Percentiles rank a stretch among this genome's conserved stretches.
These are phyloP conservation scores for Seira sanloemensis DNA, from an alignment of 2,888 invertebrate species.

Conservation along the genomic window DNA sequence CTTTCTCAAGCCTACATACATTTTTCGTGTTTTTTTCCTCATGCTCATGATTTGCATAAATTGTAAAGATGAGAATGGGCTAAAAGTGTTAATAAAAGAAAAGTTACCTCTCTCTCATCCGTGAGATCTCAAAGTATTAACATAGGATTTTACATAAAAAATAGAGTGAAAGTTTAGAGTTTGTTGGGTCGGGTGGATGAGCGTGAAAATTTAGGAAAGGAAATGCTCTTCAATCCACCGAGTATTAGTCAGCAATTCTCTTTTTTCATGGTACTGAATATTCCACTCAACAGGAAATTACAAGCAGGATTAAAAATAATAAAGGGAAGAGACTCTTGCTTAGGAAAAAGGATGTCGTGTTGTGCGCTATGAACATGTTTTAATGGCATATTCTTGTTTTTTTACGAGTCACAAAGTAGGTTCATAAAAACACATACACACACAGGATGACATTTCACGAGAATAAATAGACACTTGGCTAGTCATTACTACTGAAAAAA, in stretches of 20 bases:
- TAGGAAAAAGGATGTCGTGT: not conserved
- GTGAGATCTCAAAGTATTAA: no score
- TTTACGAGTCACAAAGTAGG: slow-evolving; percentile 12
- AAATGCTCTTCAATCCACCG: slow-evolving; percentile 67
- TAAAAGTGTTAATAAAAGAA: slow-evolving; percentile 35
- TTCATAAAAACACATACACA: slow-evolving; percentile 8
- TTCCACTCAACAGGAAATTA: slow-evolving; percentile 50
- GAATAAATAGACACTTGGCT: slow-evolving; percentile 31
- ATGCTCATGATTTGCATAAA: not conserved
- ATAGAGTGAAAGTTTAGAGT: not conserved
- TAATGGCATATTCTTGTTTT: slow-evolving; percentile 14
- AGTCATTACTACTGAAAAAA: slow-evolving; percentile 22
- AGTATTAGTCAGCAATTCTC: slow-evolving; percentile 58
- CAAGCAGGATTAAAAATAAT: slow-evolving; percentile 52
- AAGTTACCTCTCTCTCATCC: not conserved
- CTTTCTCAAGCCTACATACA: no score
- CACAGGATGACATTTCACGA: not conserved
- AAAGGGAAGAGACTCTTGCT: slow-evolving; percentile 22
- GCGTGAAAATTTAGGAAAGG: slow-evolving; percentile 72
- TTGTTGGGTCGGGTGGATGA: slow-evolving; percentile 30
- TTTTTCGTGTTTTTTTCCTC: not conserved
- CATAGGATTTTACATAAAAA: not conserved
- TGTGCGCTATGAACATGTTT: not conserved
- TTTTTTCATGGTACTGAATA: slow-evolving; percentile 47
- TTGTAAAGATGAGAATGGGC: slow-evolving; percentile 9